These are phyloP conservation scores for Calliopsis andreniformis DNA, from an alignment of 1,140 invertebrate species.

Conservation along the genomic window DNA sequence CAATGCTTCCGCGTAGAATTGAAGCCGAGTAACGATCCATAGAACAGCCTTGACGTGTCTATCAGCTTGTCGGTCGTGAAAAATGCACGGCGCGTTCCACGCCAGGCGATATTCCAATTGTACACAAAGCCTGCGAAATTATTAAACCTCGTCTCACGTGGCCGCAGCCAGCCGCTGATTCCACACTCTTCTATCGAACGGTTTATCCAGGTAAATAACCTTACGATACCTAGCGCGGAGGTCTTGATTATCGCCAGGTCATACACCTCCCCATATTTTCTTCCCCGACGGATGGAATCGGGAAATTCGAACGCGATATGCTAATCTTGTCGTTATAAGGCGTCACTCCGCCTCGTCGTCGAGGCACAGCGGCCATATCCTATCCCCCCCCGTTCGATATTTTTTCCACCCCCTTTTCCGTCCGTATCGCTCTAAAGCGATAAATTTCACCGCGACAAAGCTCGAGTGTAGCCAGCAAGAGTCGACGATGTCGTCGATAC, in stretches of 20 bases:
- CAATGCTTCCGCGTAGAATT: background rate
- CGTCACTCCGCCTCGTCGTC: background rate
- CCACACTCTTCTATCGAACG: conserved; percentile 50
- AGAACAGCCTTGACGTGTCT: background rate
- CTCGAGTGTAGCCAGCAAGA: conserved; percentile 51
- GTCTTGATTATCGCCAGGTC: conserved; percentile 2
- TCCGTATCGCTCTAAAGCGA: conserved; percentile 23
- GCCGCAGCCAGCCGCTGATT: background rate
- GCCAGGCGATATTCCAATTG: conserved; percentile 31
- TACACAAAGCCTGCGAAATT: conserved; percentile 51
- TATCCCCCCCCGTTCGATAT: background rate
- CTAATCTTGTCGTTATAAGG: conserved; percentile 11
- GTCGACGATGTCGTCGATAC: conserved; percentile 52
- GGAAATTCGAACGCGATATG: conserved; percentile 12
- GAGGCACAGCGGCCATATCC: background rate
- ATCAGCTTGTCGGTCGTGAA: conserved; percentile 7
- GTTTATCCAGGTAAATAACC: conserved; percentile 58
- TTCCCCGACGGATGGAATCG: background rate
- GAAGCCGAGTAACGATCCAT: conserved; percentile 13
- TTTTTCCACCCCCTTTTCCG: too few relatives aligned
- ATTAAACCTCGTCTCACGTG: conserved; percentile 47
- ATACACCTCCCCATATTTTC: background rate
- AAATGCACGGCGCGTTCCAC: background rate
- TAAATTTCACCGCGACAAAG: conserved; percentile 8
- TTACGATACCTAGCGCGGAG: conserved; percentile 13